Evolutionary conservation across 1,140 invertebrate species (phyloP), one percentile per base, ranked within the genome.

Genomic region (Pararge aegeria): DNA sequence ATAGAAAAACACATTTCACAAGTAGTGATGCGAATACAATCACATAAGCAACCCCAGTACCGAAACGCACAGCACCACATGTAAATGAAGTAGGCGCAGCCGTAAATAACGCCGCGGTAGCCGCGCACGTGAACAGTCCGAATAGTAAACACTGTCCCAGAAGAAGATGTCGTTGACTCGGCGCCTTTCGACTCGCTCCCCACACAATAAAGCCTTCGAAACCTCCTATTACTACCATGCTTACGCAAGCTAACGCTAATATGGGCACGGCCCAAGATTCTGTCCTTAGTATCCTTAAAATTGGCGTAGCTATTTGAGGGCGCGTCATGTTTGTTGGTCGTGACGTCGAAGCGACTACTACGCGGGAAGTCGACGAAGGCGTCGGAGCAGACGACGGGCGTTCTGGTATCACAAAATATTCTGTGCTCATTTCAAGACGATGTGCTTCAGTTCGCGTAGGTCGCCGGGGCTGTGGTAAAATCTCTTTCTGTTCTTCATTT

Each of bases 1-100:
- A 93, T 37, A 98, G 92, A 78, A 98, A 98, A 44, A 98, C 96
- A 77, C 97, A 96, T 88, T 99, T 98, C 59, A 98, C 97, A 54
- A 99, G 92, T 19, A 99, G 92, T 0, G 97, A 95, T 12, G 96
- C 95, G 81, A 98, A 98, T 16, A 98, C 95, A n/a, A 98, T 91
- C 12, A 96, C 94, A 67, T 97, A 97, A 2, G 96, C 93, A 12
- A 98, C 92, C 20, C 97, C 97, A 13, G 96, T 94, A 15, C 95
- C 95, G 62, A 98, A 94, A 34, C 97, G 91, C 55, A 96, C 95
- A 10, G 96, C 93, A 9, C 95, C 95, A 74, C 97, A 98, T 0
- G 95, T 95, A 30, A 95, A 90, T 2, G 93, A 91, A 27, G 95
- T 95, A 13, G 97, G 96, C 20, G 95, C 93, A 0, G 95, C 93